A percentile compares a stretch with the other conserved stretches of the same genome.
phyloP scores from a whole-genome alignment of 2,888 invertebrate species.

The Yponomeuta sedellus region DNA sequence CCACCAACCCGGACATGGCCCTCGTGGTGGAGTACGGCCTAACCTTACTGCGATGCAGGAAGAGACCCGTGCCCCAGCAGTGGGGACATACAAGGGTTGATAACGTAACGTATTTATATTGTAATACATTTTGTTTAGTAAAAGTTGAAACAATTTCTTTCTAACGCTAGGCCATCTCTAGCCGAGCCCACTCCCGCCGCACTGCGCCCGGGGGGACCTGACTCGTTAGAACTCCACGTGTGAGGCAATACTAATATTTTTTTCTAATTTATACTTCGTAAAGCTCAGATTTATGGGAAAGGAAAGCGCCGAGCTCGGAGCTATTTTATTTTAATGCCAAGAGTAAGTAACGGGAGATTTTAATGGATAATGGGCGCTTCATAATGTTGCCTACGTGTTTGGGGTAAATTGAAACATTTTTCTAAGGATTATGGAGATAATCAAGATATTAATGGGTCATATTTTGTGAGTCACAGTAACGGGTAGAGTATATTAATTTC shows the following conservation, averaged over 20 bases:
- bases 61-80: too few species aligned
- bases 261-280: constrained; percentile 16
- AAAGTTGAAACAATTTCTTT: too few species aligned
- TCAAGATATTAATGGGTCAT: neutral
- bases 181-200: neutral
- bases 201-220: neutral
- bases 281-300: constrained; percentile 32
- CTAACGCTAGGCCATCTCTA: too few species aligned
- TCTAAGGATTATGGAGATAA: neutral
- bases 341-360: neutral
- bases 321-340: neutral
- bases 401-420: neutral
- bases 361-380: neutral
- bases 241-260: constrained; percentile 15
- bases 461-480: neutral
- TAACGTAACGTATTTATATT: too few species aligned
- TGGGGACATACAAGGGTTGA: too few species aligned
- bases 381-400: neutral
- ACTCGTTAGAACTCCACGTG: constrained; percentile 4
- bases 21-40: too few species aligned
- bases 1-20: too few species aligned
- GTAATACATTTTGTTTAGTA: too few species aligned
- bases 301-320: constrained; percentile 16
- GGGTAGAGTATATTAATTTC: neutral
- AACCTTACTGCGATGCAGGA: too few species aligned